Evolutionary conservation across 2,113 vertebrate genomes (phyloP), one percentile per base, ranked within the genome.

Genomic region (Eurystomus gularis): DNA sequence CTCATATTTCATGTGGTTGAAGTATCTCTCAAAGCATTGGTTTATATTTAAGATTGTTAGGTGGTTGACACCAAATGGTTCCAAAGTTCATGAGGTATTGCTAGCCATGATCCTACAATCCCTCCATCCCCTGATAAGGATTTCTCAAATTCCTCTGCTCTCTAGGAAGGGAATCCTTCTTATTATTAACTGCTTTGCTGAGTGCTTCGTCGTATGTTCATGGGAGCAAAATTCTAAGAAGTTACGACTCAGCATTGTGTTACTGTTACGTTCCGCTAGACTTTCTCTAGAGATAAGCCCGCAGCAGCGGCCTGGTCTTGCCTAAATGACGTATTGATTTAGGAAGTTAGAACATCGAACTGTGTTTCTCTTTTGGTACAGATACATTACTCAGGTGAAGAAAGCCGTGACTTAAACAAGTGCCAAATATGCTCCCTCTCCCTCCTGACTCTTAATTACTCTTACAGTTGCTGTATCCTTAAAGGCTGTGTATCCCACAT

Each of bases 211-310:
- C 24, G 0, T 9, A 1, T 3, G 7, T 33, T n/a, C 14, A 5
- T 2, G 9, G 52, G 19, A 71, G 61, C 29, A 29, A 51, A 82
- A 31, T 10, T 48, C 40, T 35, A 11, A 6, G 13, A 65, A 69
- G 1, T 1, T 69, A 28, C 33, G 83, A 3, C 51, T 90, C 44
- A 4, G 44, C 0, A 0, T 7, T 82, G 24, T 49, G 40, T 58
- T 86, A 18, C 46, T 5, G 0, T 3, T 29, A 6, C 1, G 3
- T n/a, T 78, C 39, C 10, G 9, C 11, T 3, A 3, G 2, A 8
- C 26, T 10, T 75, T 12, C 52, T 65, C 16, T 66, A 11, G 78
- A 51, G 85, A 62, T 35, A 86, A 82, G 69, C 44, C 18, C 17
- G 25, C 49, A 82, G 52, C 61, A 49, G 35, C 0, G 2, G 25